phyloP scores from a whole-genome alignment of 1,140 invertebrate genomes.

The Ceratina calcarata region DNA sequence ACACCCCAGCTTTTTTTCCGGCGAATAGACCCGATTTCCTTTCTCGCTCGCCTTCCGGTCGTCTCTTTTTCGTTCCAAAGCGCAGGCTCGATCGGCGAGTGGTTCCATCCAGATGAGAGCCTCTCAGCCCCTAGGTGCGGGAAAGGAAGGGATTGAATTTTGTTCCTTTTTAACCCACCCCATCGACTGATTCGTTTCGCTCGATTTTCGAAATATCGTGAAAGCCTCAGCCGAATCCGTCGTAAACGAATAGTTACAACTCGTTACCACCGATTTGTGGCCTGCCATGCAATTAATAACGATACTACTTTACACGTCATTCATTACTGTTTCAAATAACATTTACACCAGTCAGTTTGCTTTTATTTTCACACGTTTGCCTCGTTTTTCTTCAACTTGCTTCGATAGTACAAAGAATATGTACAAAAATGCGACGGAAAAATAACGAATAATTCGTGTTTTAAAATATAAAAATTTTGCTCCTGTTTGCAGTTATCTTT shows the following conservation, averaged over 20 bases:
- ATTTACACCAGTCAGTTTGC: too few relatives aligned
- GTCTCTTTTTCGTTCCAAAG: slow-evolving; percentile 4
- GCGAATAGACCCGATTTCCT: neutral
- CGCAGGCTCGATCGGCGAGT: slow-evolving; percentile 47
- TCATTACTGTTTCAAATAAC: neutral
- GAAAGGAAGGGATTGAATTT: slow-evolving; percentile 32
- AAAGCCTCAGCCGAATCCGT: too few relatives aligned
- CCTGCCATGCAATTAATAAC: neutral
- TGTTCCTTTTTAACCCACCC: slow-evolving; percentile 17
- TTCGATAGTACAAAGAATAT: too few relatives aligned
- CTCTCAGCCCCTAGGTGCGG: slow-evolving; percentile 17
- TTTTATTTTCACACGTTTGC: too few relatives aligned
- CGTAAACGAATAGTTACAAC: slow-evolving; percentile 28
- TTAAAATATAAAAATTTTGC: neutral
- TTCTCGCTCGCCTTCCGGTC: neutral
- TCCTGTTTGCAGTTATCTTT: too few relatives aligned
- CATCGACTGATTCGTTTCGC: slow-evolving; percentile 21
- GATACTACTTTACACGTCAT: neutral
- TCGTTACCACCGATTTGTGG: neutral
- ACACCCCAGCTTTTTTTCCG: slow-evolving; percentile 12
- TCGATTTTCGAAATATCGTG: slow-evolving; percentile 50
- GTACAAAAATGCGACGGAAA: too few relatives aligned
- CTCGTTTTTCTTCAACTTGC: too few relatives aligned
- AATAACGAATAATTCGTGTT: too few relatives aligned
- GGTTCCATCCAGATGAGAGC: slow-evolving; percentile 51